Conservation (phyloP, 2,113 vertebrate genomes). For the Peucedramus taeniatus region DNA sequence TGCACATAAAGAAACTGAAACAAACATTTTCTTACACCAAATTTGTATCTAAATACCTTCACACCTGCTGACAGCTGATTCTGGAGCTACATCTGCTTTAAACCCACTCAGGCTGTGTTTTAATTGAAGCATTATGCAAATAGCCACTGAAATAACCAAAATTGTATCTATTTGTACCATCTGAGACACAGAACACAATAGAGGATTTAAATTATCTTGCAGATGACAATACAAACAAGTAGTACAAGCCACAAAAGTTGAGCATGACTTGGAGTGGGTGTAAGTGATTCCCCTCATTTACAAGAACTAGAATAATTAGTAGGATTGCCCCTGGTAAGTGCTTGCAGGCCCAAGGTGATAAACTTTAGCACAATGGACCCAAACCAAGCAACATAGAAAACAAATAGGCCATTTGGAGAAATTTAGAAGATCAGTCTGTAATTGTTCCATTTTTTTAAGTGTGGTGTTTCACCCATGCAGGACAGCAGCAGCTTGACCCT, state of each 20-base stretch:
- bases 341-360: neutral
- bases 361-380: neutral
- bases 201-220: neutral
- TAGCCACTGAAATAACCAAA: neutral
- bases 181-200: neutral
- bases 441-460: neutral
- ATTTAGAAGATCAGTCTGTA: neutral
- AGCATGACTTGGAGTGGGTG: neutral
- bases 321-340: neutral
- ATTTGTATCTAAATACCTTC: neutral
- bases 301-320: neutral
- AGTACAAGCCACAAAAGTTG: neutral
- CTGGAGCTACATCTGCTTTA: neutral
- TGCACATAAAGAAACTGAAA: neutral
- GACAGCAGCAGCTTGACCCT: neutral
- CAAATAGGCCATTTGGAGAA: neutral
- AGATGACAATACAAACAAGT: neutral
- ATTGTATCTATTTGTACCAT: neutral
- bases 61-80: neutral
- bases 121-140: neutral
- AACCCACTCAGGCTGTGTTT: neutral
- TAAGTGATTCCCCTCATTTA: neutral
- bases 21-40: neutral
- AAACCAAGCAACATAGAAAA: constrained; percentile 1
- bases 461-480: neutral